phyloP scores from a whole-genome alignment of 1,140 invertebrate genomes.

The Brachionus angularis region DNA sequence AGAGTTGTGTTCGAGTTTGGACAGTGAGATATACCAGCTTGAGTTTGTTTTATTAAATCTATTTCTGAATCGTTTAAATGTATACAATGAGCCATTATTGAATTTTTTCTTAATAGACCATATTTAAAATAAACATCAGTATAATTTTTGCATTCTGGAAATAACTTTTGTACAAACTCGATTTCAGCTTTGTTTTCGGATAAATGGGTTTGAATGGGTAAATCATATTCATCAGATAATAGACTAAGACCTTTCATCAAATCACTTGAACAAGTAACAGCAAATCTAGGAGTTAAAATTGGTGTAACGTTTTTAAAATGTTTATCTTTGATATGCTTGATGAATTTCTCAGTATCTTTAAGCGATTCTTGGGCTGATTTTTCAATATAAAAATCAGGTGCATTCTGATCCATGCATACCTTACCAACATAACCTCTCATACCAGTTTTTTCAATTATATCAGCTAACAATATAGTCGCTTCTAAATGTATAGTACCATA shows the following conservation, averaged over 20 bases:
- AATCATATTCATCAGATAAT: slow-evolving; percentile 67
- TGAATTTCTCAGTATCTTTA: slow-evolving; percentile 61
- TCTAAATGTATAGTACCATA: slow-evolving; percentile 74
- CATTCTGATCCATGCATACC: slow-evolving; percentile 73
- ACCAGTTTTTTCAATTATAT: slow-evolving; percentile 63
- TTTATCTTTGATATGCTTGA: not conserved
- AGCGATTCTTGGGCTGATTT: slow-evolving; percentile 60
- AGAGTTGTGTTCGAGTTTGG: slow-evolving; percentile 76
- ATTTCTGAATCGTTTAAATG: slow-evolving; percentile 71
- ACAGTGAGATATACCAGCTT: slow-evolving; percentile 73
- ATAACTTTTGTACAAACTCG: slow-evolving; percentile 63
- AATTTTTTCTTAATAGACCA: slow-evolving; percentile 69
- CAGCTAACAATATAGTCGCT: slow-evolving; percentile 68
- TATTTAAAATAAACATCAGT: slow-evolving; percentile 71
- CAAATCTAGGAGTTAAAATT: slow-evolving; percentile 80
- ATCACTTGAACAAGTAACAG: slow-evolving; percentile 69
- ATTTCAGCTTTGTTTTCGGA: slow-evolving; percentile 74
- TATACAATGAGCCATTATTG: slow-evolving; percentile 75
- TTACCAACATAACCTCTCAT: slow-evolving; percentile 83
- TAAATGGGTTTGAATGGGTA: slow-evolving; percentile 78
- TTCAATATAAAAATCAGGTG: slow-evolving; percentile 64
- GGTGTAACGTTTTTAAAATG: slow-evolving; percentile 63
- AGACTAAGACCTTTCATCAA: slow-evolving; percentile 67
- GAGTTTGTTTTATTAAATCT: slow-evolving; percentile 63
- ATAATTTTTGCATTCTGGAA: slow-evolving; percentile 65